phyloP scores from a whole-genome alignment of 2,113 vertebrate genomes.

The Panthera leo region DNA sequence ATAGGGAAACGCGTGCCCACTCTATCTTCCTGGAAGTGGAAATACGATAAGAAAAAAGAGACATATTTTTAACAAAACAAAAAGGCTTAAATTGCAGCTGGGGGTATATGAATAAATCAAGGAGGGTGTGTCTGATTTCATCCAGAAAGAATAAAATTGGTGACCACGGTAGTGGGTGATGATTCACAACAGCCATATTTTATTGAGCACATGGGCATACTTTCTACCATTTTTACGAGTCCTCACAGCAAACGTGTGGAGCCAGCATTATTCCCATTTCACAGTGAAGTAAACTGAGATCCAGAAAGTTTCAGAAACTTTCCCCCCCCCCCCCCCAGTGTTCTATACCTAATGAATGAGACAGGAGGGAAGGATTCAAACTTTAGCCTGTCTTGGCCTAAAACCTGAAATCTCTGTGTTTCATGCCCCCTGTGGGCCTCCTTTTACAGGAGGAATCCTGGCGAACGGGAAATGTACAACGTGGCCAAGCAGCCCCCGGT shows the following conservation, averaged over 20 bases:
- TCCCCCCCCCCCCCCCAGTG: not conserved
- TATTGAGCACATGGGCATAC: not conserved
- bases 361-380: not conserved
- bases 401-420: not conserved
- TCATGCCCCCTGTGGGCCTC: not conserved
- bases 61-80: not conserved
- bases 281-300: not conserved
- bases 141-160: not conserved
- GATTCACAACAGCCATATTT: not conserved
- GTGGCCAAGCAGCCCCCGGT: not conserved
- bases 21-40: not conserved
- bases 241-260: not conserved
- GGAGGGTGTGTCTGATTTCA: not conserved
- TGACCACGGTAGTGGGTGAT: not conserved
- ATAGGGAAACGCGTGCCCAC: not conserved
- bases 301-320: not conserved
- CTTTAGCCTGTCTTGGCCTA: not conserved
- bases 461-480: not conserved
- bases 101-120: not conserved
- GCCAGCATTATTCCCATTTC: not conserved
- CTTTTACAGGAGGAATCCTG: not conserved
- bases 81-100: not conserved
- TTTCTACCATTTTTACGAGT: not conserved
- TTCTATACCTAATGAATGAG: not conserved
- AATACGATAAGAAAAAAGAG: not conserved